A percentile compares a stretch with the other conserved stretches of the same genome.
Conservation (phyloP, 2,113 vertebrate genomes). For the Orycteropus afer region DNA sequence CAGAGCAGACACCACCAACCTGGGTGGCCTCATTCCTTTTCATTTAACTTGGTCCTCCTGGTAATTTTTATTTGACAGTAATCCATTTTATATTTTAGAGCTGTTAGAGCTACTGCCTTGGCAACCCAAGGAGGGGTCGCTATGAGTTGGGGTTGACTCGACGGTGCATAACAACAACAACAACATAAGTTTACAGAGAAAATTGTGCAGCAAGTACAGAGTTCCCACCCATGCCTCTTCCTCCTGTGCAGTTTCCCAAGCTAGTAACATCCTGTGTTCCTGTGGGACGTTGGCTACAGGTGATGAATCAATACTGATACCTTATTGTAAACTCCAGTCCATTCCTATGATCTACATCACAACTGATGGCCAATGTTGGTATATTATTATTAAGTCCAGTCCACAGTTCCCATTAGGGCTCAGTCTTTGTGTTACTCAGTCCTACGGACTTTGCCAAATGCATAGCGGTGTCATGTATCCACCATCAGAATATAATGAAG, state of each 20-base stretch:
- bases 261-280: not conserved
- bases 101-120: too few species aligned
- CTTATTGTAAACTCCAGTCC: not conserved
- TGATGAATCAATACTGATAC: not conserved
- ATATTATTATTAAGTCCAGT: too few species aligned
- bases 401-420: not conserved
- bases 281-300: not conserved
- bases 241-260: too few species aligned
- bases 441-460: not conserved
- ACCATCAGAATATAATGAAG: not conserved
- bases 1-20: constrained; percentile 45
- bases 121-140: too few species aligned
- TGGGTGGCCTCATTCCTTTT: constrained; percentile 36
- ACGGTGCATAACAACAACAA: too few species aligned
- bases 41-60: not conserved
- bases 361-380: too few species aligned
- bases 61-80: not conserved
- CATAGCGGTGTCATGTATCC: not conserved
- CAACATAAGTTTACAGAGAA: too few species aligned
- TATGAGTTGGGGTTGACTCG: too few species aligned
- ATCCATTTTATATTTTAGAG: not conserved
- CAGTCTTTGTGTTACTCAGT: not conserved
- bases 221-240: too few species aligned
- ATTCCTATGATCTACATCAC: not conserved
- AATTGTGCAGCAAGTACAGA: too few species aligned